Percentiles rank a stretch among this genome's conserved stretches.
These are phyloP conservation scores for Xyliphius kryptos DNA, from an alignment of 2,113 vertebrate species.

Conservation along the genomic window DNA sequence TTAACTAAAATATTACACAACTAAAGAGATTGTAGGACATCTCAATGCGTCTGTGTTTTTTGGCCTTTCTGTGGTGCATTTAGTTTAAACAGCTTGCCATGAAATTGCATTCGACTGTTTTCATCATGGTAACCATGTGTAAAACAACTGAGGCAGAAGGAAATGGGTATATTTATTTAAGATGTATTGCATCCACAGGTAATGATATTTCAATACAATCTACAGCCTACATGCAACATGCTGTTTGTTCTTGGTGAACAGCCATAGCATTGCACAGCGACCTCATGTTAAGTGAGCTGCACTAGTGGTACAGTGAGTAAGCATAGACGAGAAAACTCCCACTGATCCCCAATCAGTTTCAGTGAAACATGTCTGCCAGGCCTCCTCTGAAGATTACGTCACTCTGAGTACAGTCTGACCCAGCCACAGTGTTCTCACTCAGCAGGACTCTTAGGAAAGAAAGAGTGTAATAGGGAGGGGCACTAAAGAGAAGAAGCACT, in stretches of 20 bases:
- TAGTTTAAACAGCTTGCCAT: neutral
- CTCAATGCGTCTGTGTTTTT: too few relatives aligned
- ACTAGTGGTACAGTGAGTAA: constrained; percentile 22
- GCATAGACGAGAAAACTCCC: constrained; percentile 10
- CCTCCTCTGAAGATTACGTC: constrained; percentile 58
- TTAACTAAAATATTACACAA: constrained; percentile 1
- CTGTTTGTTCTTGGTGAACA: neutral
- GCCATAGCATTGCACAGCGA: neutral
- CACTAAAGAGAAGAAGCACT: neutral
- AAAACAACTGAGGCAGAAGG: too few relatives aligned
- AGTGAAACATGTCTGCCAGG: constrained; percentile 38
- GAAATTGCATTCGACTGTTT: neutral
- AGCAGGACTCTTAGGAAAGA: constrained; percentile 6
- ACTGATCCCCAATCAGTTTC: constrained; percentile 26
- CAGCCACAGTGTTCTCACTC: constrained; percentile 26
- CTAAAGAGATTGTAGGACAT: too few relatives aligned
- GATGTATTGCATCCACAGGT: too few relatives aligned
- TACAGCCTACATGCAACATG: neutral
- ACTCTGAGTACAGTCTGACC: constrained; percentile 64
- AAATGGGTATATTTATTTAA: too few relatives aligned
- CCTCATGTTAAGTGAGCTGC: constrained; percentile 8
- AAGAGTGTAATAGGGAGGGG: neutral
- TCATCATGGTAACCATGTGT: constrained; percentile 3
- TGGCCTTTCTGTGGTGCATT: neutral
- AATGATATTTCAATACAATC: neutral